A percentile compares a stretch with the other conserved stretches of the same genome.
These are phyloP conservation scores for Cariama cristata DNA, from an alignment of 2,113 vertebrate species.

Conservation along the genomic window DNA sequence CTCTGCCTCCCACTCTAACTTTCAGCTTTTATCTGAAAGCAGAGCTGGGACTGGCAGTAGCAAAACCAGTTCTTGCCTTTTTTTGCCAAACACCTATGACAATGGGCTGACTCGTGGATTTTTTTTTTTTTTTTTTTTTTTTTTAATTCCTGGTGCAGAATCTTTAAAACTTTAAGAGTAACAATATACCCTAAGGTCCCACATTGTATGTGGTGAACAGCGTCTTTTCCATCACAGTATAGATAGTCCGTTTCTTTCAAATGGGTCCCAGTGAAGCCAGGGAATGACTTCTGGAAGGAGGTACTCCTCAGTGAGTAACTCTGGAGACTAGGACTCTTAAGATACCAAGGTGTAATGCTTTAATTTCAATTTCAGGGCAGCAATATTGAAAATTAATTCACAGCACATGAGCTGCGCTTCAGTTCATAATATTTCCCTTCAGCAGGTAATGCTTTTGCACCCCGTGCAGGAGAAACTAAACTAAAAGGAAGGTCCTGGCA, in stretches of 20 bases:
- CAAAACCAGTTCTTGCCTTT: not conserved
- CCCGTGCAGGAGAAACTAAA: not conserved
- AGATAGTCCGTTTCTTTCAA: not conserved
- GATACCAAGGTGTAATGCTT: not conserved
- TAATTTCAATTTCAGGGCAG: not conserved
- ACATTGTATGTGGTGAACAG: not conserved
- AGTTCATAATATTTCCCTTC: not conserved
- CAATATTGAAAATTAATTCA: not conserved
- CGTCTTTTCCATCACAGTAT: not conserved
- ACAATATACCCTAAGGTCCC: not conserved
- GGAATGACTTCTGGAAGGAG: not conserved
- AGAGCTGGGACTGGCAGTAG: not conserved
- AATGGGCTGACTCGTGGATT: not conserved
- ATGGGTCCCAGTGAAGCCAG: not conserved
- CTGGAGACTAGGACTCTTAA: not conserved
- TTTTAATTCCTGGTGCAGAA: not conserved
- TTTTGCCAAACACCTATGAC: not conserved
- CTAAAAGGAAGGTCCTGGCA: not conserved
- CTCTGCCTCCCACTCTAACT: not conserved
- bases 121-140: not conserved
- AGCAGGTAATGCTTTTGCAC: not conserved
- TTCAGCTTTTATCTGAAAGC: not conserved
- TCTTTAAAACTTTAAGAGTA: not conserved
- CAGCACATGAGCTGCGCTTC: not conserved
- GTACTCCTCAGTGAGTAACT: not conserved